Evolutionary conservation across 2,797 vertebrate genomes (phyloP), one percentile per base, ranked within the genome.

Genomic region (Pantherophis vulpinus): DNA sequence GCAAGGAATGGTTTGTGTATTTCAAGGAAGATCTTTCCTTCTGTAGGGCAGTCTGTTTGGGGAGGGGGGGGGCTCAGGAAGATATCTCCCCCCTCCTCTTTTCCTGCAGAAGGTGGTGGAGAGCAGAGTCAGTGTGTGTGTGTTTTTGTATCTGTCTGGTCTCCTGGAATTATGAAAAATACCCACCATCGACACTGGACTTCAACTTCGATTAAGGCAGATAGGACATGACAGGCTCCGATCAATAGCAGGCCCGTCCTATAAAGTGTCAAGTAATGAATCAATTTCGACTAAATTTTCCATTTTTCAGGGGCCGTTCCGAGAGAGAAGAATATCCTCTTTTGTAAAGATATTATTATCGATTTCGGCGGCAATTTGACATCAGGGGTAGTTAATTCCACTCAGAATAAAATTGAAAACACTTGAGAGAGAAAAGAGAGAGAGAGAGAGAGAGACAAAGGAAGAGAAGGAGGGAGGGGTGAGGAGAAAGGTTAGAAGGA

Each of bases 281-380:
- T 99, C 99, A 99, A 99, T 99, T 99, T 99, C 99, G 99, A 99
- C 98, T 99, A 99, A 99, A 99, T 99, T 99, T 99, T 99, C 99
- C 99, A 99, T 99, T 99, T 99, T 99, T 99, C 99, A 99, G 99
- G 99, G 98, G 98, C 99, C 98, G 98, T 99, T 99, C 98, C 98
- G 98, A 98, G 98, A 99, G 99, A 99, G 99, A 99, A 99, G 99
- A 99, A 99, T 99, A 99, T 99, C 99, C 99, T 99, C 98, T 99
- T 99, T 99, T 99, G 99, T 99, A 99, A 99, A 99, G 99, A 99
- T 99, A 99, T 99, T 99, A 99, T 99, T 99, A 99, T 99, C 99
- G 99, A 99, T 99, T 99, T 99, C 98, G 99, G 99, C 99, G 99
- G 99, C 99, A 99, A 99, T 99, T 99, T 99, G 99, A 99, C 99